Evolutionary conservation across 1,140 invertebrate genomes (phyloP).

Genomic region (Lepidurus packardi): DNA sequence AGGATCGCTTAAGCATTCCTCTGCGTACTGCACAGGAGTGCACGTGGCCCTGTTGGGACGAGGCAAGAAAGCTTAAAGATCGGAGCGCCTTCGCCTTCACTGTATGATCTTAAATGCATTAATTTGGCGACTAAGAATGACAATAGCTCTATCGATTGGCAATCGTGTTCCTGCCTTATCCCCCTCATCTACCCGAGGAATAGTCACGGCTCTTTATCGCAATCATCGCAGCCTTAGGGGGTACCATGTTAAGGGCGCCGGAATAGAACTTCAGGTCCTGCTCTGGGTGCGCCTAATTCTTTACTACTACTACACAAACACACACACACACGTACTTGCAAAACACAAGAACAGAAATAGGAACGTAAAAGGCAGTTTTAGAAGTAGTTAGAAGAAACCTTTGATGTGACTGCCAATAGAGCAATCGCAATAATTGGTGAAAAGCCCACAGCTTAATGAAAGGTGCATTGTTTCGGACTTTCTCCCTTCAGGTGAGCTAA

Average conservation of each 20-base stretch:
- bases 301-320: too few relatives aligned
- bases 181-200: neutral
- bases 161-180: conserved; percentile 19
- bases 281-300: neutral
- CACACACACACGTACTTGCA: too few relatives aligned
- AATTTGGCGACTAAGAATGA: conserved; percentile 4
- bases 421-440: too few relatives aligned
- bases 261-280: neutral
- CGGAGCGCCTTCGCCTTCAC: neutral
- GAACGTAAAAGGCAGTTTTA: too few relatives aligned
- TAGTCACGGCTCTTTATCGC: conserved; percentile 16
- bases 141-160: conserved; percentile 14
- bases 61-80: conserved; percentile 22
- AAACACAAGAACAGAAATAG: too few relatives aligned
- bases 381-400: too few relatives aligned
- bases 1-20: neutral
- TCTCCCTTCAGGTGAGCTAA: too few relatives aligned
- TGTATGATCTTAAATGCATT: neutral
- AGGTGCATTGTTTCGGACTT: too few relatives aligned
- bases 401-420: too few relatives aligned
- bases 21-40: neutral
- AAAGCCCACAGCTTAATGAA: too few relatives aligned
- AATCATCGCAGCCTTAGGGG: conserved; percentile 6
- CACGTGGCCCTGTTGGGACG: neutral
- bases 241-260: neutral